Evolutionary conservation across 2,797 vertebrate species (phyloP), one percentile per base, ranked within the genome.

Genomic region (Capromys pilorides): DNA sequence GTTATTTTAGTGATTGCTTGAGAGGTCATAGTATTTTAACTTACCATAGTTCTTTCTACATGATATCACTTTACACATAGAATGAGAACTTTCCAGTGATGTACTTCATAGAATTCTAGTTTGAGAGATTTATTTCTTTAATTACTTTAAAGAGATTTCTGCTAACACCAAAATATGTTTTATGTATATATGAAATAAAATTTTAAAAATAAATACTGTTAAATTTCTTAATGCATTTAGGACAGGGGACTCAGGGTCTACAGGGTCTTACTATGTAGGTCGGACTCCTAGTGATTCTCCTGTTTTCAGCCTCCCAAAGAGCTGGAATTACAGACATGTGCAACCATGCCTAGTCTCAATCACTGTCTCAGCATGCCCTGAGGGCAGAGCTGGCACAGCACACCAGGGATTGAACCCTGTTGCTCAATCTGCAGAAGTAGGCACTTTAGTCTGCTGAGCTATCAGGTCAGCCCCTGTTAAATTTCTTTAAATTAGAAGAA

Each of bases 21-120:
- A 95, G 49, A 67, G 19, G 49, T 90, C 79, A 77, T 66, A 85
- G n/a, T 66, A 59, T 66, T 88, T 93, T 93, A 93, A 82, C 61
- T 75, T 77, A 69, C 61, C 45, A 85, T 24, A 64, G 19, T 85
- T 54, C 57, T 61, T 67, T 77, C 67, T 24, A 95, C 61, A 19
- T 49, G 57, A 82, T 88, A 28, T 22, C 5, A 36, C 24, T 95
- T 94, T 86, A 61, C 6, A 73, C 69, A 45, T 31, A 28, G 11
- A 82, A 77, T 87, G 89, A 66, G 28, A 88, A 82, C 3, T 21
- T 94, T 87, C 75, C 14, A 61, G 66, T 22, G 45, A 31, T 64
- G 57, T 51, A 41, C 67, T 95, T 88, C n/a, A 61, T 62, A 71
- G 82, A 90, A 64, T 71, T 90, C n/a, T 82, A 64, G 21, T 39